A percentile compares a stretch with the other conserved stretches of the same genome.
Evolutionary conservation across 1,140 invertebrate genomes (phyloP).

Genomic region (Asbolus verrucosus): DNA sequence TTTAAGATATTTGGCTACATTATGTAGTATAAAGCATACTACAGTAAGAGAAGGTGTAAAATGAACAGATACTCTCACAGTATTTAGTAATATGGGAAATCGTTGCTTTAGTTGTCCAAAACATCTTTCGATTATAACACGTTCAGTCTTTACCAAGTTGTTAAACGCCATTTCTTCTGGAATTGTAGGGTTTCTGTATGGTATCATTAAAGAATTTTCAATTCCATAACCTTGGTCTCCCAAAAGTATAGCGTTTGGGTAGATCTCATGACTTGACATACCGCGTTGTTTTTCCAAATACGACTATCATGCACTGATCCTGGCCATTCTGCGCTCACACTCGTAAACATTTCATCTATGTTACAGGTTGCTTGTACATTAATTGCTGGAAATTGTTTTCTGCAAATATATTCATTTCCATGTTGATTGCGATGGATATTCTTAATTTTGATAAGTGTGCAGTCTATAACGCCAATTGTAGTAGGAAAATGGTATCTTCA

Average conservation of each 20-base stretch:
- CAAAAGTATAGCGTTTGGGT: not conserved
- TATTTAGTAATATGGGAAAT: slow-evolving; percentile 5
- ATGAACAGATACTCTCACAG: not conserved
- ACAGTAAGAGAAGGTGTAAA: too few relatives aligned
- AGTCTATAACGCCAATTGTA: not conserved
- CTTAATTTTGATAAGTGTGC: not conserved
- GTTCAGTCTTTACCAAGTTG: not conserved
- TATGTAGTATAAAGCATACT: slow-evolving; percentile 17
- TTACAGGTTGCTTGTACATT: too few relatives aligned
- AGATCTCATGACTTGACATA: not conserved
- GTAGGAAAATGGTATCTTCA: not conserved
- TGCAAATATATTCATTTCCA: slow-evolving; percentile 9
- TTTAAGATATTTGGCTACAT: slow-evolving; percentile 12
- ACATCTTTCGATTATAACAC: slow-evolving; percentile 16
- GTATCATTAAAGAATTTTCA: not conserved
- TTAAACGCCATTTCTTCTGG: not conserved
- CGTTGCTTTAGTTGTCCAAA: slow-evolving; percentile 11
- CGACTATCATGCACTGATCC: too few relatives aligned
- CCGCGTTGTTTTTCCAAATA: not conserved
- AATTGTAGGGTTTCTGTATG: not conserved
- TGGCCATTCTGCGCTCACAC: not conserved
- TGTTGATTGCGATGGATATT: not conserved
- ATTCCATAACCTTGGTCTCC: not conserved
- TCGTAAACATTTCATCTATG: not conserved
- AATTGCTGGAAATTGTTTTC: not conserved